Evolutionary conservation across 1,140 invertebrate genomes (phyloP), one percentile per base, ranked within the genome.

Genomic region (Bacillus rossius): DNA sequence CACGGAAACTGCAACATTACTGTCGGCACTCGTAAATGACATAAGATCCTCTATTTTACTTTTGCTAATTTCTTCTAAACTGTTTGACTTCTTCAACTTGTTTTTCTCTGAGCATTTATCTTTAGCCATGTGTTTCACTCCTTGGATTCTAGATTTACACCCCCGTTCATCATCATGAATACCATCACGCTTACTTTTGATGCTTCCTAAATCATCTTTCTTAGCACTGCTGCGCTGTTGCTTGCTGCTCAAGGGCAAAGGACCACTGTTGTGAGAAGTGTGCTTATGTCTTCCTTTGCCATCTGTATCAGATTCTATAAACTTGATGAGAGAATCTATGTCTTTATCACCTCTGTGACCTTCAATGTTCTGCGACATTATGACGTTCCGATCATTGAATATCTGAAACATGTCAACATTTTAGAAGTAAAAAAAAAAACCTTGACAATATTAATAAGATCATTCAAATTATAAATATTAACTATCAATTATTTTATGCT

Each of bases 11-110:
- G 29, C 29, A 34, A 34, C 29, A 34, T 34, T 10, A 34, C 5
- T 34, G 29, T 34, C 29, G 4, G 29, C 29, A 4, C 29, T 34
- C 4, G 29, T 34, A 34, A 34, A 34, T 34, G 29, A 34, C 29
- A 82, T 84, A 47, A 86, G 74, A 67, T 88, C 85, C 64, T 85
- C 83, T 19, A 87, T 71, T 72, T 82, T 86, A 13, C 81, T 83
- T 52, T 81, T 82, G 2, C 84, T 85, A 58, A 87, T 81, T 71
- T 88, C 86, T 70, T 87, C 86, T 34, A 88, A 69, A 10, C 84
- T 86, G 64, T 83, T 82, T 40, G 83, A 81, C 60, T 84, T 83
- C 67, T 85, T 80, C 38, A 82, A 65, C 50, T 77, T 48, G 19
- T 40, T 51, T 22, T 59, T 60, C 16, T 38, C 57, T 43, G 48